Percentiles rank a stretch among this genome's conserved stretches.
Evolutionary conservation across 2,113 vertebrate species (phyloP).

Genomic region (Cacatua alba): DNA sequence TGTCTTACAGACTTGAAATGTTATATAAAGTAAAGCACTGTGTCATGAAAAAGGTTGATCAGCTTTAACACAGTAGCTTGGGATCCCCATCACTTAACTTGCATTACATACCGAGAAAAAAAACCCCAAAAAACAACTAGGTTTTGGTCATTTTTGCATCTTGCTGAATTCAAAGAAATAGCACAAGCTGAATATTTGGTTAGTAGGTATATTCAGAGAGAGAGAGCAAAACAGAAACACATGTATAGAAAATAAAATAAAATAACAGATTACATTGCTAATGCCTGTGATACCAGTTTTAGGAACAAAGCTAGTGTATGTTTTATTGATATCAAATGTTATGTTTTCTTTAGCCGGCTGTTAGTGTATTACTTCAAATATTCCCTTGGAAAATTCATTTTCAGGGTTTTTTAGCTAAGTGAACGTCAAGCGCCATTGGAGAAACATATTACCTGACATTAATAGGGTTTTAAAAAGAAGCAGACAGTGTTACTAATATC

Average conservation of each 20-base stretch:
- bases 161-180: not conserved
- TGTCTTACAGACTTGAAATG: not conserved
- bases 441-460: conserved; percentile 66
- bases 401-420: not conserved
- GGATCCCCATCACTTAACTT: not conserved
- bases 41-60: not conserved
- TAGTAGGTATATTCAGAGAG: not conserved
- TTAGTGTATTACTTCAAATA: not conserved
- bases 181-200: not conserved
- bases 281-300: not conserved
- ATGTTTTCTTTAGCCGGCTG: not conserved
- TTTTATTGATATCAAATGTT: not conserved
- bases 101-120: not conserved
- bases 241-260: not conserved
- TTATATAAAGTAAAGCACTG: not conserved
- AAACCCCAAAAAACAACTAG: not conserved
- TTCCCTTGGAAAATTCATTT: conserved; percentile 51
- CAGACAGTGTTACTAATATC: conserved; percentile 64
- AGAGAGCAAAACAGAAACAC: not conserved
- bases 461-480: conserved; percentile 66
- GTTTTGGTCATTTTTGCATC: not conserved
- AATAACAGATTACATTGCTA: not conserved
- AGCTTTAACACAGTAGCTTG: not conserved
- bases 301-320: not conserved
- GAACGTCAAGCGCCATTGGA: conserved; percentile 1